phyloP scores from a whole-genome alignment of 2,797 vertebrate genomes.

The Cynodonichthys magdalenae region DNA sequence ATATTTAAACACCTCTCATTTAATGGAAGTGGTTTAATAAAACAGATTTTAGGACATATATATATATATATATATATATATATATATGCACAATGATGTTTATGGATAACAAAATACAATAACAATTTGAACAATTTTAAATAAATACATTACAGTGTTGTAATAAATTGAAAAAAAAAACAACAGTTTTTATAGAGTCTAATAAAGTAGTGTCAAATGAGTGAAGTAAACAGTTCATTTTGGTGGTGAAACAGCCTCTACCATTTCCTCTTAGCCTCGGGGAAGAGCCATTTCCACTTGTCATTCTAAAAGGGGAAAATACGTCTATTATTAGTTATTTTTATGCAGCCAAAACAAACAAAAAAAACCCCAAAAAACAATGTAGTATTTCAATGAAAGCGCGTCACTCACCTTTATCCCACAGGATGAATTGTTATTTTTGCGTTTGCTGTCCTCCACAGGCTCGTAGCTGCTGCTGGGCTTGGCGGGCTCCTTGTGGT shows the following conservation, averaged over 20 bases:
- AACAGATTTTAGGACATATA: not conserved
- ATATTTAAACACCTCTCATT: constrained; percentile 1
- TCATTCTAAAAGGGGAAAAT: constrained; percentile 77
- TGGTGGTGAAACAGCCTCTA: constrained; percentile 19
- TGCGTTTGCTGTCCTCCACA: constrained; percentile 70
- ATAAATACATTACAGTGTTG: constrained; percentile 42
- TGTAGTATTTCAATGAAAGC: not conserved
- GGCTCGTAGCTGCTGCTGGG: constrained; percentile 61
- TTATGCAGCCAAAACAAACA: not conserved
- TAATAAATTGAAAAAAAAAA: not conserved
- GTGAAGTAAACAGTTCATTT: constrained; percentile 30
- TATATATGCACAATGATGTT: not conserved
- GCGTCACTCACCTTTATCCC: constrained; percentile 77
- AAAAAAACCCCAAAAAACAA: not conserved
- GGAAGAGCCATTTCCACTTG: constrained; percentile 84
- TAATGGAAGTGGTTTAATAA: constrained; percentile 11
- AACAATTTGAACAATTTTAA: not conserved
- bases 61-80: not conserved
- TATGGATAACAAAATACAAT: not conserved
- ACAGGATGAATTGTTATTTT: constrained; percentile 43
- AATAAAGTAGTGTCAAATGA: constrained; percentile 56
- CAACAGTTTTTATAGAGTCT: not conserved
- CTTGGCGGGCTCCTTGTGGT: constrained; percentile 13
- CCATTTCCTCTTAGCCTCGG: constrained; percentile 80
- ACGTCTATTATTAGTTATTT: not conserved